Evolutionary conservation across 2,113 vertebrate genomes (phyloP).

Genomic region (Percina caprodes): DNA sequence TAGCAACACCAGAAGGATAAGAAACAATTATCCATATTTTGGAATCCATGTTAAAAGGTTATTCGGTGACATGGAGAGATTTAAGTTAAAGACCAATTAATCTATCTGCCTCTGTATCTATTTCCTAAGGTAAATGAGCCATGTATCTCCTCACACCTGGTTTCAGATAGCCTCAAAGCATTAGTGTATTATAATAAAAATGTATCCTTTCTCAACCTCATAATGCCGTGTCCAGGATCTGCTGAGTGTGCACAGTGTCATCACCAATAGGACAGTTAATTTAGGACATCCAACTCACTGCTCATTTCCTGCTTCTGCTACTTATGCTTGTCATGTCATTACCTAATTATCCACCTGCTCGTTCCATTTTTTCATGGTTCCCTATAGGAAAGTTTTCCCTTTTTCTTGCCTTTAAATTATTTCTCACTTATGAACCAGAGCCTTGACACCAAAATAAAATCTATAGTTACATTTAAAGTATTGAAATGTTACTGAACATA

Average conservation of each 20-base stretch:
- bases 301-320: conserved; percentile 21
- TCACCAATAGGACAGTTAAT: conserved; percentile 14
- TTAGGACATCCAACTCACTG: conserved; percentile 28
- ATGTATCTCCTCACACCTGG: conserved; percentile 1
- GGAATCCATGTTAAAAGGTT: not conserved
- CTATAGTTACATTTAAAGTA: not conserved
- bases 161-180: not conserved
- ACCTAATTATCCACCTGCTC: conserved; percentile 44
- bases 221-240: conserved; percentile 7
- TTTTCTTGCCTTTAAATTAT: conserved; percentile 27
- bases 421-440: not conserved
- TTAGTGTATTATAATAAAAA: conserved; percentile 11
- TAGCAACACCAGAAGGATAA: not conserved
- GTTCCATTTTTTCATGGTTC: conserved; percentile 25
- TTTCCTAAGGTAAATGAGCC: conserved; percentile 15
- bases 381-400: not conserved
- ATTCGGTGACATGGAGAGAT: not conserved
- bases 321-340: conserved; percentile 34
- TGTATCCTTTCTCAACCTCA: conserved; percentile 1
- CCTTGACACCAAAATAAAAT: conserved; percentile 8
- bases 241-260: conserved; percentile 21
- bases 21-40: not conserved
- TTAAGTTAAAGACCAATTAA: not conserved
- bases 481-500: not conserved
- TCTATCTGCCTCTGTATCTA: not conserved